A percentile compares a stretch with the other conserved stretches of the same genome.
These are phyloP conservation scores for Thymelicus acteon DNA, from an alignment of 2,888 invertebrate species.

Conservation along the genomic window DNA sequence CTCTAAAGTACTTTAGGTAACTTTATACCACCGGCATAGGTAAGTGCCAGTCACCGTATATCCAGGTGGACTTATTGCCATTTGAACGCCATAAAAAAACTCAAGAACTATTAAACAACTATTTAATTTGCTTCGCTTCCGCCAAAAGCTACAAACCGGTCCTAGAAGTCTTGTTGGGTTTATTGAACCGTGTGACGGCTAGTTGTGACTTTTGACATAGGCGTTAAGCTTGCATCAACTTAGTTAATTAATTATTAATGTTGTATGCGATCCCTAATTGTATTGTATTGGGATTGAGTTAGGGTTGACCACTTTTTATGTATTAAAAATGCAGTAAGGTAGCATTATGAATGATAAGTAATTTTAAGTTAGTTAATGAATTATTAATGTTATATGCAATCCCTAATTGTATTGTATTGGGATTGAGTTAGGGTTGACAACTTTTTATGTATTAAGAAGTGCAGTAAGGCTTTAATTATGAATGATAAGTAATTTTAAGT, in stretches of 20 bases:
- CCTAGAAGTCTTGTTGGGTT: constrained; percentile 21
- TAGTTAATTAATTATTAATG: constrained; percentile 6
- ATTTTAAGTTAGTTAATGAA: background rate
- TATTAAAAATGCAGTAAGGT: background rate
- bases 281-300: background rate
- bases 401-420: background rate
- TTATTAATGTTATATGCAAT: background rate
- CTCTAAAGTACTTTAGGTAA: background rate
- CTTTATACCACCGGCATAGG: too few relatives aligned
- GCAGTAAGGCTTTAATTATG: background rate
- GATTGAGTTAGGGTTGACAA: background rate
- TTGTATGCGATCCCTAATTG: background rate
- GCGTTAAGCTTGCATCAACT: constrained; percentile 9
- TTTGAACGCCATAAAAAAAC: constrained; percentile 23
- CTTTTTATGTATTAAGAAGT: too few relatives aligned
- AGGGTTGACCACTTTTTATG: background rate
- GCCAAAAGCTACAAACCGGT: constrained; percentile 33
- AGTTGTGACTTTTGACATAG: constrained; percentile 28
- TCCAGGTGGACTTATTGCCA: constrained; percentile 4
- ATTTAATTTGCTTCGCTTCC: constrained; percentile 36
- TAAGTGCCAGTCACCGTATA: background rate
- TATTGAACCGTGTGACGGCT: constrained; percentile 31
- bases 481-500: too few relatives aligned
- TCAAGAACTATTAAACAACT: constrained; percentile 26
- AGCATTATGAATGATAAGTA: background rate